phyloP scores from a whole-genome alignment of 2,888 invertebrate species.

The Cheilosia urbana region DNA sequence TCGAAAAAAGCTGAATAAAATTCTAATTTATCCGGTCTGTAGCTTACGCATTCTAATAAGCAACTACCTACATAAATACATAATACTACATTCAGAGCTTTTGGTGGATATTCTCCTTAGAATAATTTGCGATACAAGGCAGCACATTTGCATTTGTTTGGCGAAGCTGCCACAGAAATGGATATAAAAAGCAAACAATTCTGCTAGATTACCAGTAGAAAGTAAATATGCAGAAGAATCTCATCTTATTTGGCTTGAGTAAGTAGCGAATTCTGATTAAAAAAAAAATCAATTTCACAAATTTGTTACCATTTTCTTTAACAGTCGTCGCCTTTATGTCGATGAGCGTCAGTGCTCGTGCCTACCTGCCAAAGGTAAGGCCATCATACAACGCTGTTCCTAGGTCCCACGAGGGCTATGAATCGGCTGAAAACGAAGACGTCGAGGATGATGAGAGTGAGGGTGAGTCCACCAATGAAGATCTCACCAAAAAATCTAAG shows the following conservation, averaged over 20 bases:
- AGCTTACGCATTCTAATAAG: no score
- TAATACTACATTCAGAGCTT: neutral
- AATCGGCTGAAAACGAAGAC: conserved; percentile 1
- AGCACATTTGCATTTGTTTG: conserved; percentile 38
- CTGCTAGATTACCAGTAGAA: conserved; percentile 24
- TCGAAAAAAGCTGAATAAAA: no score
- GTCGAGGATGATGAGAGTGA: conserved; percentile 9
- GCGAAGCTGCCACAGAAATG: conserved; percentile 7
- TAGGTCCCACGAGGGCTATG: conserved; percentile 4
- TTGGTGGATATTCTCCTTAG: conserved; percentile 24
- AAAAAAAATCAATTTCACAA: neutral
- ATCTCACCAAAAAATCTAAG: conserved; percentile 33
- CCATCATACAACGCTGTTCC: neutral
- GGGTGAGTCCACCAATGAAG: conserved; percentile 7
- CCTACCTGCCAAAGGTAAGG: neutral
- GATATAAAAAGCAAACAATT: conserved; percentile 49
- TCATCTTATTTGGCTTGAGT: conserved; percentile 49
- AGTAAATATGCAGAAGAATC: conserved; percentile 56
- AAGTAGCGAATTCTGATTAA: conserved; percentile 9
- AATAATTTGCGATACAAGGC: conserved; percentile 7
- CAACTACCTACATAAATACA: no score
- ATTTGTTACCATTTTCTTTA: neutral
- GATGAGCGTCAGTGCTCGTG: conserved; percentile 35
- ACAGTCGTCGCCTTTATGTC: conserved; percentile 33
- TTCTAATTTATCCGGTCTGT: no score